A percentile compares a stretch with the other conserved stretches of the same genome.
These are phyloP conservation scores for Crenichthys baileyi DNA, from an alignment of 2,797 vertebrate species.

Conservation along the genomic window DNA sequence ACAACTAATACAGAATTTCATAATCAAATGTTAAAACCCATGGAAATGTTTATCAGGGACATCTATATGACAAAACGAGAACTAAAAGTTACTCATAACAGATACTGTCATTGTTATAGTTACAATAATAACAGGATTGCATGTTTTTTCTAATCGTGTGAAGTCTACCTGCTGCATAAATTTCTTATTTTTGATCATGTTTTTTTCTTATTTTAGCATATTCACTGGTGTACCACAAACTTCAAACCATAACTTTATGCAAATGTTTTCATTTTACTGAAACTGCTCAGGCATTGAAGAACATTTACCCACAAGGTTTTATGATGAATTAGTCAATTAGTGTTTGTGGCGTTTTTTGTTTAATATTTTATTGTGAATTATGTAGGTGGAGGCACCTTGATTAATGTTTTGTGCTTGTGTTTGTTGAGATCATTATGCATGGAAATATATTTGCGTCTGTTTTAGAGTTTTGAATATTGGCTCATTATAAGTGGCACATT, in stretches of 20 bases:
- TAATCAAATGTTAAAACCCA: not conserved
- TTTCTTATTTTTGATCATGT: not conserved
- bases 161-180: not conserved
- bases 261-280: slow-evolving; percentile 73
- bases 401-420: slow-evolving; percentile 68
- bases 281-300: slow-evolving; percentile 71
- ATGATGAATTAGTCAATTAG: slow-evolving; percentile 83
- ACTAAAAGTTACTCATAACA: not conserved
- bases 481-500: slow-evolving; percentile 73
- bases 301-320: slow-evolving; percentile 72
- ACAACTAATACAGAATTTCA: not conserved
- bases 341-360: slow-evolving; percentile 70
- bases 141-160: not conserved
- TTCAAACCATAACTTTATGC: slow-evolving; percentile 63
- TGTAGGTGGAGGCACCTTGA: slow-evolving; percentile 75
- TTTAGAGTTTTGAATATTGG: slow-evolving; percentile 53
- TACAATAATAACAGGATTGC: not conserved
- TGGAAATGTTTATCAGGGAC: not conserved
- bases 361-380: slow-evolving; percentile 80
- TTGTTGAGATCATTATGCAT: slow-evolving; percentile 68
- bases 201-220: slow-evolving; percentile 17
- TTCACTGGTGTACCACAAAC: slow-evolving; percentile 43
- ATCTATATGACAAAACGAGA: not conserved
- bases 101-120: not conserved
- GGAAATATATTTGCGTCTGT: slow-evolving; percentile 70